A percentile compares a stretch with the other conserved stretches of the same genome.
These are phyloP conservation scores for Furcifer pardalis DNA, from an alignment of 2,797 vertebrate genomes.

Conservation along the genomic window DNA sequence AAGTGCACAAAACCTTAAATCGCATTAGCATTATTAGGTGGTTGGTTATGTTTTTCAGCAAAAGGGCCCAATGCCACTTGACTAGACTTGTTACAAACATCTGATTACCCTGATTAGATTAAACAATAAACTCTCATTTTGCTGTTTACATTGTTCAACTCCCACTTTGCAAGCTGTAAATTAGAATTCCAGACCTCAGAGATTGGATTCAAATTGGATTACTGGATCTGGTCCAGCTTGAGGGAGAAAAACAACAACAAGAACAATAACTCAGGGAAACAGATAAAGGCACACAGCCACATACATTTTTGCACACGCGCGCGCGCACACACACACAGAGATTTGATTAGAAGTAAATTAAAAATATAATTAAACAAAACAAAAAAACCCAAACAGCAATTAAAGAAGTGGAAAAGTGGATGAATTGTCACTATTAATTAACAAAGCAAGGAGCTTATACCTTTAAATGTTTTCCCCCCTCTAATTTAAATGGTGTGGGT, in stretches of 20 bases:
- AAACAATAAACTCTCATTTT: conserved; percentile 66
- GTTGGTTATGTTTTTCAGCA: conserved; percentile 37
- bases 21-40: conserved; percentile 52
- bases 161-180: conserved; percentile 67
- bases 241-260: not conserved
- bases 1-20: conserved; percentile 55
- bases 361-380: conserved; percentile 74
- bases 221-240: conserved; percentile 68
- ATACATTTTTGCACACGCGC: not conserved
- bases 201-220: conserved; percentile 77
- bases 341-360: conserved; percentile 70
- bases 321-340: not conserved
- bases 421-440: conserved; percentile 64
- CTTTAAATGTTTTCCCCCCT: conserved; percentile 44
- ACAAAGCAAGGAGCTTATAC: conserved; percentile 51
- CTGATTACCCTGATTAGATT: conserved; percentile 72
- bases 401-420: conserved; percentile 52
- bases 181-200: conserved; percentile 75
- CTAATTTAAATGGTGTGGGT: not conserved
- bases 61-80: conserved; percentile 57
- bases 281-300: not conserved
- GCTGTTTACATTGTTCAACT: conserved; percentile 50
- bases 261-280: conserved; percentile 41
- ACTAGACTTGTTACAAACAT: conserved; percentile 68
- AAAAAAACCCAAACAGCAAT: conserved; percentile 69